Conservation (phyloP, 1,140 invertebrate genomes). For the Lordiphosa clarofinis region DNA sequence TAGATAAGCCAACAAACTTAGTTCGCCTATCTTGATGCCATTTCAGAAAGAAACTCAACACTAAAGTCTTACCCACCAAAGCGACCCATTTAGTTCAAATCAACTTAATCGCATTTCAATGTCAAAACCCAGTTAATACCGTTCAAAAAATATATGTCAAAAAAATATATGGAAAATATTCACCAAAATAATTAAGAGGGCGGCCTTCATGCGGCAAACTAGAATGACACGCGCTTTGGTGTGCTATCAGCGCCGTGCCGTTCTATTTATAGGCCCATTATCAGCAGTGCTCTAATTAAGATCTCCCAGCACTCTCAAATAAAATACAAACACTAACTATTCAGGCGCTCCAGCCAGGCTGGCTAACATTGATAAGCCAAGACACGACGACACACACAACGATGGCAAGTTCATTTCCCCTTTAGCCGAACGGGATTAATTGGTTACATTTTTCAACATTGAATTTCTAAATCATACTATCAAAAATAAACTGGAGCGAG, state of each 20-base stretch:
- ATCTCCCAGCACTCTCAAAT: slow-evolving; percentile 53
- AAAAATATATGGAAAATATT: background rate
- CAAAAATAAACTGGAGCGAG: too few species aligned
- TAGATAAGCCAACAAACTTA: slow-evolving; percentile 45
- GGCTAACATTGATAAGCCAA: too few species aligned
- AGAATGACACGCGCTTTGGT: slow-evolving; percentile 35
- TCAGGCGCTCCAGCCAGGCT: slow-evolving; percentile 15
- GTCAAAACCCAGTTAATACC: slow-evolving; percentile 35
- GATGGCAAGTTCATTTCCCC: too few species aligned
- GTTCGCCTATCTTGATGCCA: slow-evolving; percentile 21
- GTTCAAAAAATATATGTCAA: slow-evolving; percentile 15
- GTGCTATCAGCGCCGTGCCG: slow-evolving; percentile 57
- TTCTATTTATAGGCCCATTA: slow-evolving; percentile 67
- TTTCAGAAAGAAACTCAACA: slow-evolving; percentile 13
- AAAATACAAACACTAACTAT: slow-evolving; percentile 45
- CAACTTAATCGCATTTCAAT: slow-evolving; percentile 55
- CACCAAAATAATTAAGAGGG: slow-evolving; percentile 5
- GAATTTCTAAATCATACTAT: too few species aligned
- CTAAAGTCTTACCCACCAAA: slow-evolving; percentile 10
- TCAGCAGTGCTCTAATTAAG: slow-evolving; percentile 73
- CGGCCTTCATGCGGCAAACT: slow-evolving; percentile 24
- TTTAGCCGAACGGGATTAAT: too few species aligned
- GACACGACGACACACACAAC: too few species aligned
- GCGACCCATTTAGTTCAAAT: slow-evolving; percentile 48
- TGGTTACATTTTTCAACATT: too few species aligned